These are phyloP conservation scores for Artemia franciscana DNA, from an alignment of 1,140 invertebrate genomes.

Conservation along the genomic window DNA sequence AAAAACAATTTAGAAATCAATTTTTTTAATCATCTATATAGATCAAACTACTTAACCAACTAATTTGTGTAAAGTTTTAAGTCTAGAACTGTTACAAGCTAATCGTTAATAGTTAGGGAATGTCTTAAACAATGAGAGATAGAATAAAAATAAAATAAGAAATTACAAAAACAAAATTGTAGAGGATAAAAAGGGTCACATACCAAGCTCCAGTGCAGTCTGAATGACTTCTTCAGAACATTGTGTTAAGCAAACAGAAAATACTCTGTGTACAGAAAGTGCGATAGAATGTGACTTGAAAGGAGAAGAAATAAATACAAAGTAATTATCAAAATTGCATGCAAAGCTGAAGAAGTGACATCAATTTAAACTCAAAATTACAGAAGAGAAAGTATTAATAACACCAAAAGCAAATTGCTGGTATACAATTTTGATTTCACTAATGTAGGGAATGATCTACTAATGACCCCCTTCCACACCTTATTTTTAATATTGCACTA, in stretches of 20 bases:
- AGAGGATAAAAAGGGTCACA: no score
- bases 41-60: no score
- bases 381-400: not conserved
- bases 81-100: no score
- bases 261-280: not conserved
- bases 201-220: no score
- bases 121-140: no score
- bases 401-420: not conserved
- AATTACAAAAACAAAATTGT: no score
- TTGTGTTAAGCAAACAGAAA: not conserved
- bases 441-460: not conserved
- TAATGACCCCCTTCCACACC: not conserved
- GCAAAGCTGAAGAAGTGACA: no score
- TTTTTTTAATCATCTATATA: no score
- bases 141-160: no score
- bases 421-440: not conserved
- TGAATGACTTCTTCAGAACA: not conserved
- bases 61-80: no score
- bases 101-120: no score
- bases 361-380: not conserved
- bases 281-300: not conserved
- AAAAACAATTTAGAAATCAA: no score
- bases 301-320: constrained; percentile 12
- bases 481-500: not conserved
- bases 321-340: not conserved